A percentile compares a stretch with the other conserved stretches of the same genome.
These are phyloP conservation scores for Liodrosophila aerea DNA, from an alignment of 2,888 invertebrate genomes.

Conservation along the genomic window DNA sequence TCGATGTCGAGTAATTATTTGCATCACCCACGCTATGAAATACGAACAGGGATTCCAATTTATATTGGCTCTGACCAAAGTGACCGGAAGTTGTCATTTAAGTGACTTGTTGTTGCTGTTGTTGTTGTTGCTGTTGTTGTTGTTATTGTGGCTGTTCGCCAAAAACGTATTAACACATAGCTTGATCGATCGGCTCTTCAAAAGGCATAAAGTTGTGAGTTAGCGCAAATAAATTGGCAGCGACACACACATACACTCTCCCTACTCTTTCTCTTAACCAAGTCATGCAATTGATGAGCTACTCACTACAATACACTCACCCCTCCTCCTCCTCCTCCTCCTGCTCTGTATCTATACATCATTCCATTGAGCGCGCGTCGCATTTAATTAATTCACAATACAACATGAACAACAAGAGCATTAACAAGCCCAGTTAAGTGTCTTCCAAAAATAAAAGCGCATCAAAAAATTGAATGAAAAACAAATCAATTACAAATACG, in stretches of 20 bases:
- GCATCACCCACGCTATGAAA: conserved; percentile 68
- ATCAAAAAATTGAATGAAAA: conserved; percentile 67
- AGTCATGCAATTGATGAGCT: conserved; percentile 16
- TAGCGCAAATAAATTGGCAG: conserved; percentile 3
- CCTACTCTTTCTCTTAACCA: not conserved
- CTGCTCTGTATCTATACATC: conserved; percentile 25
- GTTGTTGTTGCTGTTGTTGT: conserved; percentile 19
- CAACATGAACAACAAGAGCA: conserved; percentile 25
- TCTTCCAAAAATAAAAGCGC: conserved; percentile 38
- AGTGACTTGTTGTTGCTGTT: conserved; percentile 35
- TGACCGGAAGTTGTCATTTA: conserved; percentile 77
- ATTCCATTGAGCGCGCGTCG: conserved; percentile 46
- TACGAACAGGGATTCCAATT: conserved; percentile 73
- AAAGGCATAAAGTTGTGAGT: conserved; percentile 4
- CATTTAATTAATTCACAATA: conserved; percentile 60
- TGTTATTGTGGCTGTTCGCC: conserved; percentile 33
- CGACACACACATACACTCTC: not conserved
- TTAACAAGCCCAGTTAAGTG: conserved; percentile 31
- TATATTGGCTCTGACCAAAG: conserved; percentile 70
- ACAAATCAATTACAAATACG: conserved; percentile 71
- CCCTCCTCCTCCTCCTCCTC: conserved; percentile 7
- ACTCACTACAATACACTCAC: not conserved
- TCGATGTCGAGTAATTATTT: conserved; percentile 64
- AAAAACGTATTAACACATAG: conserved; percentile 37
- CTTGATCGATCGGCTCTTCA: conserved; percentile 16